Evolutionary conservation across 2,113 vertebrate species (phyloP).

Genomic region (Promerops cafer): DNA sequence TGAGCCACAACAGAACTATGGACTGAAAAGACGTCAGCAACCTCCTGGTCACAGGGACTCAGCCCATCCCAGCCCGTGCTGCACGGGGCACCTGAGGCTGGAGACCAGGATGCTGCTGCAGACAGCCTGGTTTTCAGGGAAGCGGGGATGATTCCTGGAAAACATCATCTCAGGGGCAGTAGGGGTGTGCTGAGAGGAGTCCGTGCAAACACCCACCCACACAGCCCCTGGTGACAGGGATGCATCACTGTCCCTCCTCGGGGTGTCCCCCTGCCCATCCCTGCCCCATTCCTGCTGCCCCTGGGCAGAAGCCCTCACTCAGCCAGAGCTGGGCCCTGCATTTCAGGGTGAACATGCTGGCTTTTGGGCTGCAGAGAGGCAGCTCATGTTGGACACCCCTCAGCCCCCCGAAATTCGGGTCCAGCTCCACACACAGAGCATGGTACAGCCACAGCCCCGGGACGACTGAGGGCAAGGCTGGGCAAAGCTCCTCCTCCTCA

Average conservation of each 20-base stretch:
- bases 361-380: neutral
- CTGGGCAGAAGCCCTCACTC: neutral
- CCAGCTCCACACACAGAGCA: rapidly evolving
- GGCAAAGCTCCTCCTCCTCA: neutral
- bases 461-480: neutral
- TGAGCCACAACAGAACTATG: neutral
- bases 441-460: rapidly evolving
- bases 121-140: neutral
- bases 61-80: neutral
- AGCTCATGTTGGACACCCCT: neutral
- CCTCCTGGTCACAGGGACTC: rapidly evolving
- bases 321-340: neutral
- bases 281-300: neutral
- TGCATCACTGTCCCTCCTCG: rapidly evolving
- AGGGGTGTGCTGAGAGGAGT: neutral
- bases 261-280: neutral
- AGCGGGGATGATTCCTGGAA: neutral
- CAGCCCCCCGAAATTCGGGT: rapidly evolving
- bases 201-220: neutral
- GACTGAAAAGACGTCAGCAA: neutral
- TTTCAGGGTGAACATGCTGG: neutral
- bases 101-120: neutral
- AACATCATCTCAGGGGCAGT: neutral
- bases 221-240: rapidly evolving
- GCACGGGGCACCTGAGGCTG: rapidly evolving